Evolutionary conservation across 1,140 invertebrate genomes (phyloP), one percentile per base, ranked within the genome.

Genomic region (Eulimnadia texana): DNA sequence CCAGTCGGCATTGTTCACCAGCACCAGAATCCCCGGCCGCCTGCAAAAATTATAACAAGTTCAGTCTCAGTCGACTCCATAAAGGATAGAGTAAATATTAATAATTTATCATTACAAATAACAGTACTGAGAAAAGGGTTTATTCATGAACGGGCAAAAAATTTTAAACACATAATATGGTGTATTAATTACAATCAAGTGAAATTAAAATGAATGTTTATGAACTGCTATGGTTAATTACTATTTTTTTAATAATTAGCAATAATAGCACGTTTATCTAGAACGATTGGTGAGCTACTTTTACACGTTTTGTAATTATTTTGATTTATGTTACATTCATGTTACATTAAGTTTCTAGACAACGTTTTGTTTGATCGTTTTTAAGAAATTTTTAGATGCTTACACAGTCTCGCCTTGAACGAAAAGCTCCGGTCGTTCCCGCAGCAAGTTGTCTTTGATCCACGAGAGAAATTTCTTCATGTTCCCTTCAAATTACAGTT

Each of bases 1-100:
- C 92, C 92, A 97, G 71, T 97, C 93, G 0, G 83, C 78, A 67
- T 95, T 91, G 70, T 97, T 96, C 6, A 97, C 80, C 2, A 97
- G 72, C 2, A 96, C 90, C 33, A 97, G 73, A 66, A 96, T 95
- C 42, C 93, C 93, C 6, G 92, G 91, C 60, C 92, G 77, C 23
- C 90, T 90, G 58, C 70, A 80, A 63, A 72, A 61, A 65, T 13
- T 65, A 63, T 62, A 62, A 60, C 64, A 67, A 66, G 64, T 60
- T 33, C 50, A 20, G 11, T 25, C 9, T 25, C 1, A 3, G 3
- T 16, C 19, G 16, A 28, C 54, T 9, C 16, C 3, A 9, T 19
- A 6, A 6, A 9, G 50, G 3, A 52, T 52, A 9, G 6, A 52
- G 6, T 10, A 10, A 9, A 6, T 6, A 52, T 19, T 52, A 52